These are phyloP conservation scores for Antitype chi DNA, from an alignment of 2,888 invertebrate species.

Conservation along the genomic window DNA sequence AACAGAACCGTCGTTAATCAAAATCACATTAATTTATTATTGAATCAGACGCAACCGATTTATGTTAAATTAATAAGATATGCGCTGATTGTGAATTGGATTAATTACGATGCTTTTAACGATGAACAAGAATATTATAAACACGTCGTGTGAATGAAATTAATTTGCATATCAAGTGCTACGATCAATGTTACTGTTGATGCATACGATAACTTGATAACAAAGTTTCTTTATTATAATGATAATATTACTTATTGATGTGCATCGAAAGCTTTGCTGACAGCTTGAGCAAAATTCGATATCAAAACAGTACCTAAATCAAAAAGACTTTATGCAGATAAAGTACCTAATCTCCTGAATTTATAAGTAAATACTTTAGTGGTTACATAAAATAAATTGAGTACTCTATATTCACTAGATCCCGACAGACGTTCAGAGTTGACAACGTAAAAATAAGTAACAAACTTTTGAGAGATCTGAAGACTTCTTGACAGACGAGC, in stretches of 20 bases:
- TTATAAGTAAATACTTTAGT: conserved; percentile 29
- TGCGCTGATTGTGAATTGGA: conserved; percentile 43
- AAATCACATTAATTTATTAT: conserved; percentile 28
- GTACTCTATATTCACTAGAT: conserved; percentile 59
- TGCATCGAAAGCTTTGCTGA: conserved; percentile 14
- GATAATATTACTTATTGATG: neutral
- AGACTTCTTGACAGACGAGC: conserved; percentile 47
- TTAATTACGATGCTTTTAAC: conserved; percentile 50
- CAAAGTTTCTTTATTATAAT: conserved; percentile 8
- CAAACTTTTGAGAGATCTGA: conserved; percentile 48
- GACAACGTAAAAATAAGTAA: conserved; percentile 54
- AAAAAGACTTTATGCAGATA: neutral
- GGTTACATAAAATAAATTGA: conserved; percentile 28
- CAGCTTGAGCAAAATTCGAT: conserved; percentile 12
- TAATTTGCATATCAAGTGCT: conserved; percentile 45
- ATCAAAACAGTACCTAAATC: neutral
- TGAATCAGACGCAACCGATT: conserved; percentile 40
- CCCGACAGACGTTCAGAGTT: conserved; percentile 52
- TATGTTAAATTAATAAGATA: conserved; percentile 37
- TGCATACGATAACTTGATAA: conserved; percentile 14
- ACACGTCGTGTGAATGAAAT: conserved; percentile 25
- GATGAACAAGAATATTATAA: conserved; percentile 48
- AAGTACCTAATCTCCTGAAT: conserved; percentile 2
- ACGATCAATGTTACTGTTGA: conserved; percentile 29
- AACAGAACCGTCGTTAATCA: conserved; percentile 35